These are phyloP conservation scores for Alethe castanea DNA, from an alignment of 2,113 vertebrate genomes.

Conservation along the genomic window DNA sequence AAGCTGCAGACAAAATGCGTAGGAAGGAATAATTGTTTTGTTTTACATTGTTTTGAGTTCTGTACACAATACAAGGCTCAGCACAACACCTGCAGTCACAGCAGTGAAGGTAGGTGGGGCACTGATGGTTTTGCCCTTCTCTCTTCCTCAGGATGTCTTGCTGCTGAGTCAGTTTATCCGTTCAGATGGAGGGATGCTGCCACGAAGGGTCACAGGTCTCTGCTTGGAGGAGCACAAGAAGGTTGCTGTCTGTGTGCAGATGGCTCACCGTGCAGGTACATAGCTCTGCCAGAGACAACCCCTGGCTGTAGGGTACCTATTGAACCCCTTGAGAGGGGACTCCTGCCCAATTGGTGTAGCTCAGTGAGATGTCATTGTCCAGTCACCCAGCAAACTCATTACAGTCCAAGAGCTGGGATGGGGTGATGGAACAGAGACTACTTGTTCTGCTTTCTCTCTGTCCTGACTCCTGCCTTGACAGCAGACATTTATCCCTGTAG, in stretches of 20 bases:
- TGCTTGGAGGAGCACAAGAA: constrained; percentile 91
- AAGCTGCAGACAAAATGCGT: background rate
- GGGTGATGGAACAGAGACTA: background rate
- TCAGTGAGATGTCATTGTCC: background rate
- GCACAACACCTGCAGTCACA: background rate
- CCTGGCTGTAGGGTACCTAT: background rate
- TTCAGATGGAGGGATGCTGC: constrained; percentile 90
- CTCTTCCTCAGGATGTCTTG: constrained; percentile 85
- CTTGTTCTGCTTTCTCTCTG: background rate
- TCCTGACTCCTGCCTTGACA: background rate
- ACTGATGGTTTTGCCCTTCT: background rate
- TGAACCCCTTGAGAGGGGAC: background rate
- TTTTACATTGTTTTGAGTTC: background rate
- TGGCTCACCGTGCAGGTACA: constrained; percentile 94
- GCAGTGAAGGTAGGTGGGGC: background rate
- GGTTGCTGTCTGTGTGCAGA: constrained; percentile 89
- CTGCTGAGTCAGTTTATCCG: constrained; percentile 94
- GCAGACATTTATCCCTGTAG: background rate
- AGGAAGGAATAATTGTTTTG: background rate
- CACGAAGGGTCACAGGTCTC: constrained; percentile 87
- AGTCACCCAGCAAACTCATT: background rate
- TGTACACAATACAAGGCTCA: background rate
- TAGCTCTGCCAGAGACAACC: background rate
- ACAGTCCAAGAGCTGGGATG: background rate
- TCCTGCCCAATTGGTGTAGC: background rate